Conservation (phyloP, 2,888 invertebrate genomes). For the Netelia virgata region DNA sequence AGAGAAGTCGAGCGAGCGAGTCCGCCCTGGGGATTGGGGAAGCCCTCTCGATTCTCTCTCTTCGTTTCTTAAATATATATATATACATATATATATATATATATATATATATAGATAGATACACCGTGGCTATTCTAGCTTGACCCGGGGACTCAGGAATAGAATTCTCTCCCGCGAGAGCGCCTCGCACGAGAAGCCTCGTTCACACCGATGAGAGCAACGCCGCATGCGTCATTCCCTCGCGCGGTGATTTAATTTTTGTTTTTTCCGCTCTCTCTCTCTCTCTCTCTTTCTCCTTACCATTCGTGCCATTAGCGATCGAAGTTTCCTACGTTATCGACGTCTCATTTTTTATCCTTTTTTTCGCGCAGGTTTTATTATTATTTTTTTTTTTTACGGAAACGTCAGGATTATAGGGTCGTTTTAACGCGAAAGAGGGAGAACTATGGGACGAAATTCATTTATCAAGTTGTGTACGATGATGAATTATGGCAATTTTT, state of each 20-base stretch:
- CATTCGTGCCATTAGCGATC: not conserved
- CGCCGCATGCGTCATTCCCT: not conserved
- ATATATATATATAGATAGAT: not conserved
- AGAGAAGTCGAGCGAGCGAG: constrained; percentile 41
- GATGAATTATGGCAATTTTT: constrained; percentile 59
- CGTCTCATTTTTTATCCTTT: not conserved
- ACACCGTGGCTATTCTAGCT: constrained; percentile 75
- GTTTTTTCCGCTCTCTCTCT: not conserved
- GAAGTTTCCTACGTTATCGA: not conserved
- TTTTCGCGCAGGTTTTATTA: not conserved
- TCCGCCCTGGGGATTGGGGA: constrained; percentile 76
- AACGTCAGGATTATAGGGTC: not conserved
- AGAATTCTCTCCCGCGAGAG: constrained; percentile 68
- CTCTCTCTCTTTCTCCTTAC: not conserved
- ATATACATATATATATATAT: not conserved
- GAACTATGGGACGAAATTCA: constrained; percentile 21
- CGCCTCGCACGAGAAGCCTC: constrained; percentile 21
- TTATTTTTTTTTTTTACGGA: constrained; percentile 4
- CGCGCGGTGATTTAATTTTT: not conserved
- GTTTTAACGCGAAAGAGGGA: not conserved
- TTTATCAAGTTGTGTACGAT: constrained; percentile 53
- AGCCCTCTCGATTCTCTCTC: constrained; percentile 75
- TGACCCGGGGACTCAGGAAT: constrained; percentile 76
- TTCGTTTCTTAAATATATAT: not conserved
- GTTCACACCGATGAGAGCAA: constrained; percentile 27